Conservation (phyloP, 1,140 invertebrate genomes). For the Globodera ellingtonae region DNA sequence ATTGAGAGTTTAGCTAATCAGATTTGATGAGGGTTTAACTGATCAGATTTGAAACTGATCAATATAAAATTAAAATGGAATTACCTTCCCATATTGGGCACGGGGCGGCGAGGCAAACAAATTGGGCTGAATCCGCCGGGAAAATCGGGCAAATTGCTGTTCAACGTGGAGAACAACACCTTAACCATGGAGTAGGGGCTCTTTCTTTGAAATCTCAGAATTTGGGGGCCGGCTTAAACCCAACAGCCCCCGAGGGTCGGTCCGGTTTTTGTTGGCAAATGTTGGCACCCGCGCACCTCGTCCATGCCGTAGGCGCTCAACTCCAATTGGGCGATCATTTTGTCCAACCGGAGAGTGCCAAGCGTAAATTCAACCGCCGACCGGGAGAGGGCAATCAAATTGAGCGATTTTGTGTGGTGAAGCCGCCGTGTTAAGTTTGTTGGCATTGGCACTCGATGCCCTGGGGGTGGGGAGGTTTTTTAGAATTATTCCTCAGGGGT, state of each 20-base stretch:
- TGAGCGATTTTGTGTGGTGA: conserved; percentile 34
- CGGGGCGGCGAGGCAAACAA: conserved; percentile 16
- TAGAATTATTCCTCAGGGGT: too few species aligned
- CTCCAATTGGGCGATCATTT: conserved; percentile 34
- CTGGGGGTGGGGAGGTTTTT: too few species aligned
- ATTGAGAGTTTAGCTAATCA: too few species aligned
- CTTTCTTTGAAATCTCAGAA: neutral
- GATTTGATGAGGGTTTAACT: too few species aligned
- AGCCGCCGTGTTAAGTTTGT: conserved; percentile 1
- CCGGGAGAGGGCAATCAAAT: conserved; percentile 32
- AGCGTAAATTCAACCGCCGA: conserved; percentile 40
- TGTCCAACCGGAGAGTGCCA: conserved; percentile 29
- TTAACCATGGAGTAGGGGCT: conserved; percentile 15
- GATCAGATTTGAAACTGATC: too few species aligned
- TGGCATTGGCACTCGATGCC: neutral
- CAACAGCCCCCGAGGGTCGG: neutral
- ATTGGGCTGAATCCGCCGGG: conserved; percentile 32
- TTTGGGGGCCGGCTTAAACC: neutral
- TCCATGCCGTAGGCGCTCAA: conserved; percentile 41
- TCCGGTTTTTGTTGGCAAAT: neutral
- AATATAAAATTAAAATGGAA: neutral
- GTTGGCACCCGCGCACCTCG: conserved; percentile 28
- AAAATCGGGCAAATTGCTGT: conserved; percentile 38
- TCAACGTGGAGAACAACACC: conserved; percentile 36
- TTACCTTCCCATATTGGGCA: conserved; percentile 29